Conservation (phyloP, 2,888 invertebrate genomes). For the Parasteatoda lunata region DNA sequence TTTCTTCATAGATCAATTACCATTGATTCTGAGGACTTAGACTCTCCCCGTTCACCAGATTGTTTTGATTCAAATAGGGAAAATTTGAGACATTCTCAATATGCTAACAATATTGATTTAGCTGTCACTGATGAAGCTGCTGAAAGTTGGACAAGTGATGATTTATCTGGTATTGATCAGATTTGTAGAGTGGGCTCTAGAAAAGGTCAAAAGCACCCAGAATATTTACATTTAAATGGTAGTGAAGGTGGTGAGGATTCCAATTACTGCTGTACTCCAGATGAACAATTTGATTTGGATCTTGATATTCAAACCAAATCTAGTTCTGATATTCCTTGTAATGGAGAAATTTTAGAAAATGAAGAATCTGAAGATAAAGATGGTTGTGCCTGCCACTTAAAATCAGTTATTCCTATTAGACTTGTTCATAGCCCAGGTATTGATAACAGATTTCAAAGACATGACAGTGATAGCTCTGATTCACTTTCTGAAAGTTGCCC, state of each 20-base stretch:
- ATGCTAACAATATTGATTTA: constrained; percentile 53
- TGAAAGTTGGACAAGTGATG: constrained; percentile 68
- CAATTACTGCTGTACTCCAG: constrained; percentile 67
- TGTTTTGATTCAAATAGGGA: constrained; percentile 57
- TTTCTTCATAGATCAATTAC: constrained; percentile 61
- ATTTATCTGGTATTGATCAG: constrained; percentile 64
- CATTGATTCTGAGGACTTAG: constrained; percentile 69
- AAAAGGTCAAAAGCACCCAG: constrained; percentile 52
- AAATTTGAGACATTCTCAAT: constrained; percentile 27
- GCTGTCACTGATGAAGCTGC: constrained; percentile 61
- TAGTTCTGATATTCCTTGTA: constrained; percentile 60
- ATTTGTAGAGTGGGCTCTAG: constrained; percentile 58
- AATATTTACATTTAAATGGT: constrained; percentile 60
- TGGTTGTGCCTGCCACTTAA: constrained; percentile 69
- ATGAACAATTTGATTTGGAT: constrained; percentile 69
- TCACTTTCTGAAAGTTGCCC: constrained; percentile 65
- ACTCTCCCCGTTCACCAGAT: constrained; percentile 66
- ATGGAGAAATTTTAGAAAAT: constrained; percentile 71
- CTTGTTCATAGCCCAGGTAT: constrained; percentile 68
- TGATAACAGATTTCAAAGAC: constrained; percentile 57
- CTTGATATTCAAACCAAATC: constrained; percentile 60
- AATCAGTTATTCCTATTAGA: constrained; percentile 69
- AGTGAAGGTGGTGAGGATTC: constrained; percentile 41
- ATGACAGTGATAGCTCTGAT: constrained; percentile 68
- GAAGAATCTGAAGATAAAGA: constrained; percentile 68